phyloP scores from a whole-genome alignment of 1,140 invertebrate genomes.

The Cephus cinctus region DNA sequence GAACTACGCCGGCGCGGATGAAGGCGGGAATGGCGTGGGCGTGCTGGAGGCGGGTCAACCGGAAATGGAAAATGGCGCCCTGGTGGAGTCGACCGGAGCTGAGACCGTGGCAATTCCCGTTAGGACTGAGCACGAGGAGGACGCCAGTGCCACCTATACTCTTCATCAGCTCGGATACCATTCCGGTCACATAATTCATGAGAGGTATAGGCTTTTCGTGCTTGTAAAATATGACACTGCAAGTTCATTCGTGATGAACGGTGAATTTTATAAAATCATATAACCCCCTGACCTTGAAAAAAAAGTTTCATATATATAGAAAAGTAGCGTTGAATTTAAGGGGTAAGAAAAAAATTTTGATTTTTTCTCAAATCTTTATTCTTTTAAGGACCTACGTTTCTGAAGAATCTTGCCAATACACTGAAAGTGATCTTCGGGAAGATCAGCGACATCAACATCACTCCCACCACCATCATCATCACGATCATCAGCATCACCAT shows the following conservation, averaged over 20 bases:
- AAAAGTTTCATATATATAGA: too few relatives aligned
- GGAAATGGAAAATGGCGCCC: slow-evolving; percentile 54
- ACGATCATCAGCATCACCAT: slow-evolving; percentile 7
- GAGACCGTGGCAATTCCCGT: slow-evolving; percentile 29
- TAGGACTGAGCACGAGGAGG: slow-evolving; percentile 20
- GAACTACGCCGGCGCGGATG: slow-evolving; percentile 31
- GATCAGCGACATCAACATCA: slow-evolving; percentile 18
- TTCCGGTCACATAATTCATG: slow-evolving; percentile 28
- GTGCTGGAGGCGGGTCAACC: slow-evolving; percentile 51
- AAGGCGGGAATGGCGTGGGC: slow-evolving; percentile 47
- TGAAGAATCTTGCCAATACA: too few relatives aligned
- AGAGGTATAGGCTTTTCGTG: slow-evolving; percentile 26
- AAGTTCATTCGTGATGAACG: background rate
- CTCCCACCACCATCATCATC: slow-evolving; percentile 3
- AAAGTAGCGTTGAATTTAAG: too few relatives aligned
- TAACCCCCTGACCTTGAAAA: background rate
- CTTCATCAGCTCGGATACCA: slow-evolving; percentile 31
- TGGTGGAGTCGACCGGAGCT: slow-evolving; percentile 28
- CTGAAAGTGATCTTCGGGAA: too few relatives aligned
- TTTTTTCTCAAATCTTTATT: too few relatives aligned
- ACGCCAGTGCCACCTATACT: slow-evolving; percentile 23
- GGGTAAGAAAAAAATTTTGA: too few relatives aligned
- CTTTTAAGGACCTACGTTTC: too few relatives aligned
- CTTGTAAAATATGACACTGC: background rate
- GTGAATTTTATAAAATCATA: too few relatives aligned